Base-by-base conservation (phyloP, 2,113 vertebrate genomes). In the Neolamprologus ventralis region DNA sequence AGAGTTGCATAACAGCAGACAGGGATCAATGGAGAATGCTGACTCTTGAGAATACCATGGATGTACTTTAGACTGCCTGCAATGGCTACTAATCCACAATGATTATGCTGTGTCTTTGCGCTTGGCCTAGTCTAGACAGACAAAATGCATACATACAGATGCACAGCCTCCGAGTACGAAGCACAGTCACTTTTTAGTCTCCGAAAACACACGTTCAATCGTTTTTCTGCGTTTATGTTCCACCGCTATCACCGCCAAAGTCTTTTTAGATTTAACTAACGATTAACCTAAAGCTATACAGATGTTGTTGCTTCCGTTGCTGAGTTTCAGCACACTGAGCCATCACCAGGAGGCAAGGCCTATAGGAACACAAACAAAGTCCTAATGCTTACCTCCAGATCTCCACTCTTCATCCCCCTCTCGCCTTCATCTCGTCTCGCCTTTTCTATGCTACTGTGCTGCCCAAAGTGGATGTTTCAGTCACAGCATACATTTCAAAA, bases 1-100 rank as follows among this genome's bases (percentile, higher is more conserved):
- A n/a, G 79, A 83, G 81, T 86, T 93, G 86, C 88, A 85, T 89
- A 92, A 84, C 89, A 91, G 89, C 92, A 91, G 93, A 93, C 92
- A 82, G 88, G 87, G 92, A 96, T 95, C 93, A 94, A 93, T 94
- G 90, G 87, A 85, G 86, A 93, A 91, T 87, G 95, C 94, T 95
- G 95, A 95, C 93, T 90, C 88, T 78, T 65, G 87, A 90, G 93
- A 89, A 91, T 90, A 92, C 85, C 57, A 86, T 85, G 85, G 86
- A 92, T 87, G 88, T 87, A 86, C 88, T 92, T 68, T 82, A 88
- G 85, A 86, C 87, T 89, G 88, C 84, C 81, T 85, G 91, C 93
- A 91, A 94, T 94, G 91, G 93, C 91, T 92, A 45, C 94, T 94
- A 93, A 93, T 93, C 89, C 93, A 85, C 73, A 92, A 91, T 92